Conservation (phyloP, 1,140 invertebrate species). For the Pogonus chalceus region DNA sequence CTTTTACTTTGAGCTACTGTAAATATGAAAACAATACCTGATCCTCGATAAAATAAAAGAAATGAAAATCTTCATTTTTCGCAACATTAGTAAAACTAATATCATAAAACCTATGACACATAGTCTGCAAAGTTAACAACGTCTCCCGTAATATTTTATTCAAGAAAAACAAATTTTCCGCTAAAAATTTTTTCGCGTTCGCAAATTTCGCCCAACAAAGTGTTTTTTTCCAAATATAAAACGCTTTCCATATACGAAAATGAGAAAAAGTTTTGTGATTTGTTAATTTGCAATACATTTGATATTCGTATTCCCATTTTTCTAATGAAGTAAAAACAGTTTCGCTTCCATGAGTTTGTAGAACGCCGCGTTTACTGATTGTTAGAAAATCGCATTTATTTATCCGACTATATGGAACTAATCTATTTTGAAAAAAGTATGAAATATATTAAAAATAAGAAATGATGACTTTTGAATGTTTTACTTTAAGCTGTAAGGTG, state of each 20-base stretch:
- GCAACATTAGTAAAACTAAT: conserved; percentile 47
- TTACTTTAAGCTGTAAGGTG: conserved; percentile 54
- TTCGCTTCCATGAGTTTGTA: conserved; percentile 51
- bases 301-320: conserved; percentile 61
- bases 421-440: conserved; percentile 34
- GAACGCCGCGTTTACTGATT: conserved; percentile 56
- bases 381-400: conserved; percentile 53
- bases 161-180: conserved; percentile 59
- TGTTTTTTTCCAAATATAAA: conserved; percentile 70
- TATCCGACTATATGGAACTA: conserved; percentile 50
- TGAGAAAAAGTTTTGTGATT: conserved; percentile 62
- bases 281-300: conserved; percentile 52
- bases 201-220: conserved; percentile 57
- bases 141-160: conserved; percentile 60
- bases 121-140: conserved; percentile 55
- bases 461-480: conserved; percentile 1
- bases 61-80: conserved; percentile 44
- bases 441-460: neutral
- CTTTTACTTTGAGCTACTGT: too few species aligned
- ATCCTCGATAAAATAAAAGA: conserved; percentile 56
- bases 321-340: conserved; percentile 56
- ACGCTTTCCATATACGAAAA: conserved; percentile 72
- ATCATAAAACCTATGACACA: conserved; percentile 54
- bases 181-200: conserved; percentile 45
- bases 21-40: conserved; percentile 38